Evolutionary conservation across 1,140 invertebrate species (phyloP), one percentile per base, ranked within the genome.

Genomic region (Caenorhabditis briggsae): DNA sequence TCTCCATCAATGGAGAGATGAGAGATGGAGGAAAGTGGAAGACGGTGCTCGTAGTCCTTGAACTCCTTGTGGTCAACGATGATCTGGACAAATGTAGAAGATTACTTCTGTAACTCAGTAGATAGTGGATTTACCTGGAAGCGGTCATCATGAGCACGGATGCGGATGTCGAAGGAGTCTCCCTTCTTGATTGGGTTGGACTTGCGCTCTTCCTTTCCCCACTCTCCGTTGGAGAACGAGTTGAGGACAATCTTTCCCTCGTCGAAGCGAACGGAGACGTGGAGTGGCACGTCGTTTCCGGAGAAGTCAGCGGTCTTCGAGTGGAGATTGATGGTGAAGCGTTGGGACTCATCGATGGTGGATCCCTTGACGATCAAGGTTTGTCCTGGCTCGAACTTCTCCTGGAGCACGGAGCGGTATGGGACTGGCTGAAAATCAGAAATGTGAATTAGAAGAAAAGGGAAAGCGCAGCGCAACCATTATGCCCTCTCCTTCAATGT

Each of bases 191-290:
- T 88, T 23, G 91, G 92, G 58, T 86, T 88, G 12, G 84, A 87
- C 87, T 92, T 92, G 61, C 91, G 89, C 85, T 92, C 89, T 88
- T 92, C 91, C 55, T 92, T 92, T 64, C 91, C 91, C 91, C 91
- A 92, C 65, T 92, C 90, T 48, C 90, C 90, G 53, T 92, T 92
- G 74, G 85, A 70, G 86, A 90, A 89, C 5, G 86, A 86, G 83
- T 89, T 89, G 48, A 90, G 70, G 33, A 90, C 90, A 61, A 90
- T 86, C 86, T 91, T 91, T 41, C 91, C 90, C 86, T 92, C 91
- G 83, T 91, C 90, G 87, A 91, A 91, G 82, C 91, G 90, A 55
- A 92, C 90, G 12, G 89, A 87, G 53, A 90, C 88, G 82, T 92
- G 90, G 33, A 92, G 87, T 53, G 90, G 90, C 14, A 91, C 89